Evolutionary conservation across 2,797 vertebrate genomes (phyloP).

Genomic region (Propithecus deckenii): DNA sequence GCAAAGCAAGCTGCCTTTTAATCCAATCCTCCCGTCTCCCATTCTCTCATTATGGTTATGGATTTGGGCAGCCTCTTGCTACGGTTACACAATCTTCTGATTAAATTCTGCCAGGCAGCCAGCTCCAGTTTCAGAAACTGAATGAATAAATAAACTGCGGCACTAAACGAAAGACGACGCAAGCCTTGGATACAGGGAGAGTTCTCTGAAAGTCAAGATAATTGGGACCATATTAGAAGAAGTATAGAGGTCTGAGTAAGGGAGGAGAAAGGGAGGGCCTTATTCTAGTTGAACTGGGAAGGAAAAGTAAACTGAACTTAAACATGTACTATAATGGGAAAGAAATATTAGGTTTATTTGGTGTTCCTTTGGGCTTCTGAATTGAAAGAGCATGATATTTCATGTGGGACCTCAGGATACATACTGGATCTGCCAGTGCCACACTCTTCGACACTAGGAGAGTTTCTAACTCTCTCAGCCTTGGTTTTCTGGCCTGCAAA

Average conservation of each 20-base stretch:
- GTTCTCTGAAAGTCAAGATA: not conserved
- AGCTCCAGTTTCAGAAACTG: conserved; percentile 25
- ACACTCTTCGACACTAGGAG: not conserved
- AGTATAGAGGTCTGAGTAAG: not conserved
- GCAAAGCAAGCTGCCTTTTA: conserved; percentile 26
- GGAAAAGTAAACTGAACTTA: conserved; percentile 1
- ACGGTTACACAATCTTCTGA: conserved; percentile 52
- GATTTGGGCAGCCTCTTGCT: conserved; percentile 59
- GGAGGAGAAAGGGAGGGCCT: not conserved
- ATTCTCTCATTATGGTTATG: conserved; percentile 36
- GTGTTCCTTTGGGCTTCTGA: not conserved
- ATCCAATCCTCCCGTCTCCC: conserved; percentile 33
- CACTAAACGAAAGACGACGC: not conserved
- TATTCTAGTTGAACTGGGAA: not conserved
- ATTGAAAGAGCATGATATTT: not conserved
- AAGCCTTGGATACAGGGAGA: not conserved
- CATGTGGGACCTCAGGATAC: not conserved
- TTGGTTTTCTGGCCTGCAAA: not conserved
- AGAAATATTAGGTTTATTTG: not conserved
- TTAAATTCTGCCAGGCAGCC: conserved; percentile 63
- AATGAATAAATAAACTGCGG: conserved; percentile 51
- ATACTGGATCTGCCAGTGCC: not conserved
- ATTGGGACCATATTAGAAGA: not conserved
- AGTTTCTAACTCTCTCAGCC: not conserved
- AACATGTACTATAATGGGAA: not conserved